Percentiles rank a stretch among this genome's conserved stretches.
phyloP scores from a whole-genome alignment of 2,113 vertebrate species.

The Brienomyrus longianalis region DNA sequence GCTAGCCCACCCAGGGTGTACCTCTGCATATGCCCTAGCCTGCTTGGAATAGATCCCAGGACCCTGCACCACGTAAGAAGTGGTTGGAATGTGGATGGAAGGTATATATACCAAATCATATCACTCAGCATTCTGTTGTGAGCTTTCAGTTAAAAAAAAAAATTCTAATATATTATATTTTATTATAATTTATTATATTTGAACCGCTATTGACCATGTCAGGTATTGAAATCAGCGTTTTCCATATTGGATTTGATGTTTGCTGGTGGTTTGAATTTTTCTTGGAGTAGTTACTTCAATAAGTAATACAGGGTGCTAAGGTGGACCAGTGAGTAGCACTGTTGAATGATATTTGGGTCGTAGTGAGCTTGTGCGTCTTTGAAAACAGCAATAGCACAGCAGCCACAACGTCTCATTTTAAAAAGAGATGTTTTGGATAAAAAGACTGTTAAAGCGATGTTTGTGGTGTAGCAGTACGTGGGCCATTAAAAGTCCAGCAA shows the following conservation, averaged over 20 bases:
- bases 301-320: background rate
- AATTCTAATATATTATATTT: no score
- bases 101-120: background rate
- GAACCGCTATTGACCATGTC: background rate
- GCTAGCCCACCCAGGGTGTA: no score
- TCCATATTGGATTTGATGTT: background rate
- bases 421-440: background rate
- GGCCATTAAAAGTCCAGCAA: background rate
- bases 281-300: background rate
- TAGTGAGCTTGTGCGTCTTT: background rate
- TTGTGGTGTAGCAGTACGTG: background rate
- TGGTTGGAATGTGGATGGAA: no score
- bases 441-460: background rate
- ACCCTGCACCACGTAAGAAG: no score
- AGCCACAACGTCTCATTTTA: background rate
- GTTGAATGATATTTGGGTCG: background rate
- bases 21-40: no score
- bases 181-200: background rate
- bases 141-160: background rate
- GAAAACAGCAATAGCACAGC: background rate
- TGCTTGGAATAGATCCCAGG: no score
- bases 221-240: background rate
- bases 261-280: background rate
- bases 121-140: background rate
- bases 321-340: background rate